Conservation (phyloP, 2,113 vertebrate species). For the Pedetes capensis region DNA sequence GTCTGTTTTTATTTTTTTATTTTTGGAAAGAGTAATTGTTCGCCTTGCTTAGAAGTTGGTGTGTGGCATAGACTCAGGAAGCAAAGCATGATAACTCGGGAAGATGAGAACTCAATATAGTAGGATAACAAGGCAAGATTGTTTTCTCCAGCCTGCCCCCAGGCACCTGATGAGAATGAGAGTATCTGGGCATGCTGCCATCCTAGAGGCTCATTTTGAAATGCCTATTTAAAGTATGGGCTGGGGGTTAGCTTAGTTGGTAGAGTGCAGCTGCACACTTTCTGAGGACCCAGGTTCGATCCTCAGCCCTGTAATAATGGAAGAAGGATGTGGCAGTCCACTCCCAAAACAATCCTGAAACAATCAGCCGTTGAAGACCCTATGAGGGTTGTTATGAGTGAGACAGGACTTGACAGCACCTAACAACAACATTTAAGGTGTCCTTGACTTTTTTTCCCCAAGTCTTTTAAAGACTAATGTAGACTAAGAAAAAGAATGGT, state of each 20-base stretch:
- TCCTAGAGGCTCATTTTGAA: neutral
- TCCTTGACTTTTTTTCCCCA: neutral
- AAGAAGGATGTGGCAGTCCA: no score
- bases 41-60: neutral
- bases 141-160: neutral
- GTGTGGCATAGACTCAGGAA: conserved; percentile 19
- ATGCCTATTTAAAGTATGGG: no score
- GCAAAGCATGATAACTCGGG: conserved; percentile 33
- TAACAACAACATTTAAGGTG: no score
- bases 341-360: no score
- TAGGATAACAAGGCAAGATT: neutral
- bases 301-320: no score
- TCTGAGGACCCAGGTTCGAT: no score
- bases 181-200: neutral
- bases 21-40: conserved; percentile 53
- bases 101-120: neutral
- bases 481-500: neutral
- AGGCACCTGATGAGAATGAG: neutral
- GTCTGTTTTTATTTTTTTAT: neutral
- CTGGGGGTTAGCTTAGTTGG: no score
- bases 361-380: no score
- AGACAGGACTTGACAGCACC: no score
- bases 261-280: no score
- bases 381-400: no score
- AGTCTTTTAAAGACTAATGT: neutral